phyloP scores from a whole-genome alignment of 2,113 vertebrate species.

The Microtus montanus region DNA sequence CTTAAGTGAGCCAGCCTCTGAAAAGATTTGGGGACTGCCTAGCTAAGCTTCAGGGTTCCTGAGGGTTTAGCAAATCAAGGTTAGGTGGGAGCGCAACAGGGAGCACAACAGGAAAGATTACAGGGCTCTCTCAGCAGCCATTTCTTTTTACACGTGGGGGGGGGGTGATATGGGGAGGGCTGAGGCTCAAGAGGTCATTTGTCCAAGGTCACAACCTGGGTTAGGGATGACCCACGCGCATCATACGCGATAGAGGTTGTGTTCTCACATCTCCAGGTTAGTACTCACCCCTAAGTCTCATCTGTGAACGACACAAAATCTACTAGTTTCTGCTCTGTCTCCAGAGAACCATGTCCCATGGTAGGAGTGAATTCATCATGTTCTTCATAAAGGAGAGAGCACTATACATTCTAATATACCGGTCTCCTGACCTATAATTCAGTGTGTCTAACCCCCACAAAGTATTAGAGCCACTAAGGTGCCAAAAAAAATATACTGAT shows the following conservation, averaged over 20 bases:
- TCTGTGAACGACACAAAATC: not conserved
- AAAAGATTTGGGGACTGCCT: constrained; percentile 50
- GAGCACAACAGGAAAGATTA: not conserved
- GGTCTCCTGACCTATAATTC: constrained; percentile 51
- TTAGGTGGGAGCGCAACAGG: not conserved
- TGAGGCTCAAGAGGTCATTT: not conserved
- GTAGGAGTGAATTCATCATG: not conserved
- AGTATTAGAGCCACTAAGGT: constrained; percentile 58
- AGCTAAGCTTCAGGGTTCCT: not conserved
- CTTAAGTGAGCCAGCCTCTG: constrained; percentile 2
- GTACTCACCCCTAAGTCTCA: not conserved
- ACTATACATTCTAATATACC: not conserved
- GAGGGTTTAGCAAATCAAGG: constrained; percentile 2
- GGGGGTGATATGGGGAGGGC: not conserved
- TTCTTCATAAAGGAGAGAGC: not conserved
- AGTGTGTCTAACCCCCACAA: constrained; percentile 39
- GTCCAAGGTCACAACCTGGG: not conserved
- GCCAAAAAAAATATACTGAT: constrained; percentile 46
- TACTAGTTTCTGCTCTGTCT: not conserved
- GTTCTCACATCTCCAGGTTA: not conserved
- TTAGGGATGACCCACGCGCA: not conserved
- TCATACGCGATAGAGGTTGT: not conserved
- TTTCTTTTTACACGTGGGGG: not conserved
- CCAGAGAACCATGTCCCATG: not conserved
- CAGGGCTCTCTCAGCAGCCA: not conserved